Evolutionary conservation across 2,797 vertebrate species (phyloP).

Genomic region (Acanthiza pusilla): DNA sequence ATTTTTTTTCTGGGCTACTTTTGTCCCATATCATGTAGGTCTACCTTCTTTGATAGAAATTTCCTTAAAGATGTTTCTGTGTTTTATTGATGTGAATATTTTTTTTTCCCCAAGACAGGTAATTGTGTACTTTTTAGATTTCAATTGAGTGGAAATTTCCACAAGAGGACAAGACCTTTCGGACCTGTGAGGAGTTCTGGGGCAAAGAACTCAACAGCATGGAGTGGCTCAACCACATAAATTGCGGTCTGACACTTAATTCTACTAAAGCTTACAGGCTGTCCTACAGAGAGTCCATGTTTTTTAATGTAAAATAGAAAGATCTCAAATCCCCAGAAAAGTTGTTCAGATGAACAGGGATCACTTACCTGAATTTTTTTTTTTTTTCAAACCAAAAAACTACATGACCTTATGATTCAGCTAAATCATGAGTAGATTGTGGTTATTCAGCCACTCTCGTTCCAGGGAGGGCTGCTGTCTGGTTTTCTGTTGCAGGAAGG

Average conservation of each 20-base stretch:
- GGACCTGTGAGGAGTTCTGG: background rate
- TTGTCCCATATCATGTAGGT: background rate
- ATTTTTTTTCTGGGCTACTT: background rate
- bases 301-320: background rate
- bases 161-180: background rate
- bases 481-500: background rate
- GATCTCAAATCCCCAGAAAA: background rate
- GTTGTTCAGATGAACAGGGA: background rate
- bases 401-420: background rate
- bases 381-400: background rate
- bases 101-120: background rate
- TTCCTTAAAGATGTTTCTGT: background rate
- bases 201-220: background rate
- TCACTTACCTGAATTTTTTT: background rate
- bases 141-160: background rate
- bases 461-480: background rate
- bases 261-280: background rate
- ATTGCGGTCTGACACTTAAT: background rate
- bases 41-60: background rate
- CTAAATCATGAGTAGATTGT: background rate
- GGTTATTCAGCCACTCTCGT: background rate
- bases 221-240: background rate
- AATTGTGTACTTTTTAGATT: background rate
- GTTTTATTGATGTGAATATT: background rate
- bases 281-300: rapidly evolving